Evolutionary conservation across 2,113 vertebrate genomes (phyloP).

Genomic region (Zeus faber): DNA sequence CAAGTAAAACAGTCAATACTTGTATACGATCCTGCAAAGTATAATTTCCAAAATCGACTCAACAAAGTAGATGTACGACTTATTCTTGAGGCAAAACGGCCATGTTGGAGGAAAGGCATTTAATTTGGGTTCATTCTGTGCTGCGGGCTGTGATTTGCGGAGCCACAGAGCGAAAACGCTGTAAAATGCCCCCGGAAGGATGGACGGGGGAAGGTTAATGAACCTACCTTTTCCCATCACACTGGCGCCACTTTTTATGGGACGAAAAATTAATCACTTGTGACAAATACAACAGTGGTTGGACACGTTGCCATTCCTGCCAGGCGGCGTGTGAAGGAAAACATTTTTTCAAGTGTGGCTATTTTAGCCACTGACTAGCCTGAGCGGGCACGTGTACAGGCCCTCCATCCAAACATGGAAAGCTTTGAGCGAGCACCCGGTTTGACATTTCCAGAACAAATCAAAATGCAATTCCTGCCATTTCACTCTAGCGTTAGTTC

Average conservation of each 20-base stretch:
- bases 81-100: too few relatives aligned
- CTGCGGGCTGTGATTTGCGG: constrained; percentile 32
- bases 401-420: too few relatives aligned
- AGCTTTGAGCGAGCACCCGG: too few relatives aligned
- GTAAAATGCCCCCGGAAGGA: constrained; percentile 63
- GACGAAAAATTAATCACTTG: constrained; percentile 72
- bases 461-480: too few relatives aligned
- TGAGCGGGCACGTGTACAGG: too few relatives aligned
- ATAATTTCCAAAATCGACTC: too few relatives aligned
- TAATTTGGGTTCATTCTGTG: not conserved
- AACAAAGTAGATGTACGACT: too few relatives aligned
- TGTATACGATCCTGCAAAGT: too few relatives aligned
- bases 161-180: constrained; percentile 50
- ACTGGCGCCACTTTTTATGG: constrained; percentile 61
- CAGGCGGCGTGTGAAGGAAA: constrained; percentile 68
- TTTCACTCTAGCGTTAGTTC: too few relatives aligned
- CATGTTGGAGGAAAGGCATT: not conserved
- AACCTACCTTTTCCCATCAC: constrained; percentile 68
- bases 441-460: too few relatives aligned
- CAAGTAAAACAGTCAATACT: too few relatives aligned
- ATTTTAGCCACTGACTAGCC: constrained; percentile 55
- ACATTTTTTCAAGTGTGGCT: constrained; percentile 64
- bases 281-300: constrained; percentile 65
- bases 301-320: constrained; percentile 58
- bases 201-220: constrained; percentile 69